phyloP scores from a whole-genome alignment of 2,113 vertebrate species.

The Sebastes schlegelii region DNA sequence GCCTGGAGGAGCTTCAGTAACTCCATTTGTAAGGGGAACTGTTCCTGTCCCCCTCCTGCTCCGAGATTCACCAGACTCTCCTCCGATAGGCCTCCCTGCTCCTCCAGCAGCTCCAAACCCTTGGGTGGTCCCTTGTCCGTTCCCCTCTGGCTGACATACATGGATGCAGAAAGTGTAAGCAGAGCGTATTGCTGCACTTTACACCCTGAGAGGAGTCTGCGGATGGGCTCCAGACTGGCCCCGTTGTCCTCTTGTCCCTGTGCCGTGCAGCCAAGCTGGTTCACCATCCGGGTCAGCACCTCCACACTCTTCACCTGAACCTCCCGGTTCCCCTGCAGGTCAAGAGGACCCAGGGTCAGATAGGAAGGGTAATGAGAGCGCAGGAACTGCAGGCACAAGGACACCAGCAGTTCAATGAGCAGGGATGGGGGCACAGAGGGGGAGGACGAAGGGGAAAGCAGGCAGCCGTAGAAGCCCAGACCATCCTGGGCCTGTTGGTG shows the following conservation, averaged over 20 bases:
- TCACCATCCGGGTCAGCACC: constrained; percentile 89
- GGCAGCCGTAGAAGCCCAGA: constrained; percentile 91
- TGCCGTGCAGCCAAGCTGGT: constrained; percentile 84
- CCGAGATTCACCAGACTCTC: constrained; percentile 91
- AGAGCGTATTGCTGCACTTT: constrained; percentile 92
- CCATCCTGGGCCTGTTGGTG: constrained; percentile 93
- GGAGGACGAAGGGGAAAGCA: constrained; percentile 85
- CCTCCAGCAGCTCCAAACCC: constrained; percentile 54
- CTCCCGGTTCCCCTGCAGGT: constrained; percentile 92
- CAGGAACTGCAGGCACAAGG: constrained; percentile 92
- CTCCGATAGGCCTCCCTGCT: constrained; percentile 85
- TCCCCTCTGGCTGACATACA: constrained; percentile 90
- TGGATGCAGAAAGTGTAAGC: constrained; percentile 92
- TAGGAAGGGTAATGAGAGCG: constrained; percentile 94
- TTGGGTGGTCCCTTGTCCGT: constrained; percentile 56
- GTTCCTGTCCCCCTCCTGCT: constrained; percentile 89
- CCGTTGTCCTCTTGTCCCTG: constrained; percentile 75
- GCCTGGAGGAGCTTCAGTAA: constrained; percentile 94
- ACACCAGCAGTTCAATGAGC: constrained; percentile 92
- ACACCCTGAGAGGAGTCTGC: constrained; percentile 86
- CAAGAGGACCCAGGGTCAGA: constrained; percentile 85
- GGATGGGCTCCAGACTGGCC: constrained; percentile 80
- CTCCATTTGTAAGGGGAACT: constrained; percentile 94
- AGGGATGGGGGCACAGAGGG: constrained; percentile 85
- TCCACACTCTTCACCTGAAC: constrained; percentile 96